Conservation (phyloP, 2,113 vertebrate species). For the Perca fluviatilis region DNA sequence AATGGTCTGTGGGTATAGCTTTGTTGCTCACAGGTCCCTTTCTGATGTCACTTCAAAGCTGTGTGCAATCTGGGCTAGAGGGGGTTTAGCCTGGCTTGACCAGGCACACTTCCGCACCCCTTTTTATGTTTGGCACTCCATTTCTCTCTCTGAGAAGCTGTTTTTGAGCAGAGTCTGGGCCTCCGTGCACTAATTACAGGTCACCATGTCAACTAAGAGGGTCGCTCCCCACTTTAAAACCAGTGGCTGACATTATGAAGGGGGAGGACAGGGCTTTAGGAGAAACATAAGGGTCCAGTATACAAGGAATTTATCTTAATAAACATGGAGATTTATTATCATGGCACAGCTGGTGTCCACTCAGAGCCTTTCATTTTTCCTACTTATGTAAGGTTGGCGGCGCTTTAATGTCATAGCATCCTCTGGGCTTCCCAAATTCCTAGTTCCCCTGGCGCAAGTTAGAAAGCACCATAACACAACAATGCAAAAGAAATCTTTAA, state of each 20-base stretch:
- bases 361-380: not conserved
- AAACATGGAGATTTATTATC: slow-evolving; percentile 41
- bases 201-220: slow-evolving; percentile 66
- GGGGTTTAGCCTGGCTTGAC: slow-evolving; percentile 57
- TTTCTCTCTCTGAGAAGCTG: slow-evolving; percentile 65
- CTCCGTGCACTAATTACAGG: slow-evolving; percentile 74
- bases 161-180: slow-evolving; percentile 38
- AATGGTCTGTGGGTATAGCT: slow-evolving; percentile 45
- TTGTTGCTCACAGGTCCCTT: slow-evolving; percentile 64
- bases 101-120: slow-evolving; percentile 63
- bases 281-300: not conserved
- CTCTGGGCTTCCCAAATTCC: not conserved
- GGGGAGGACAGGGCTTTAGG: slow-evolving; percentile 8
- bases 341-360: slow-evolving; percentile 24
- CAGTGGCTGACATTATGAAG: slow-evolving; percentile 50
- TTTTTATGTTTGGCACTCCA: slow-evolving; percentile 75
- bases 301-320: slow-evolving; percentile 31
- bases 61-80: slow-evolving; percentile 27
- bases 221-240: slow-evolving; percentile 36
- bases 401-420: not conserved
- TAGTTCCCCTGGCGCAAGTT: not conserved
- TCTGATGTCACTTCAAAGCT: slow-evolving; percentile 80
- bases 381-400: not conserved
- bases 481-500: not conserved
- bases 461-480: not conserved